Conservation (phyloP, 2,888 invertebrate species). For the Lasius fuliginosus region DNA sequence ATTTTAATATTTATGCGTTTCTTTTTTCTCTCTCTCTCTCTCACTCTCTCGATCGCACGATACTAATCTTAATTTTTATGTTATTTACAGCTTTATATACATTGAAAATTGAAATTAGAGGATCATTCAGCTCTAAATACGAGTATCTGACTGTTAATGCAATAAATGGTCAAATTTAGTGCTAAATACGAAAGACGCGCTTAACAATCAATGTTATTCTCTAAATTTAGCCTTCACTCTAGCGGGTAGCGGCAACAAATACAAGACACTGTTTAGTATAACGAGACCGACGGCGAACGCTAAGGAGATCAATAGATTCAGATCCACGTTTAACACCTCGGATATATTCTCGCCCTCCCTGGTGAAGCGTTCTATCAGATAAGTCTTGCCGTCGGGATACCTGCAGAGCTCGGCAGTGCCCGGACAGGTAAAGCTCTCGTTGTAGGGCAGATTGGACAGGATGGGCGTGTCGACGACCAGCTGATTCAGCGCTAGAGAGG, state of each 20-base stretch:
- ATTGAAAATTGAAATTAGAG: background rate
- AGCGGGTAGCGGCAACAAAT: conserved; percentile 94
- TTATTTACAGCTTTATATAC: conserved; percentile 47
- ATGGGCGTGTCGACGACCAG: conserved; percentile 80
- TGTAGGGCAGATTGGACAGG: conserved; percentile 85
- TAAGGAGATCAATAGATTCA: conserved; percentile 93
- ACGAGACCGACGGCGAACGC: conserved; percentile 94
- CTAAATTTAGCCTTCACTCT: conserved; percentile 96
- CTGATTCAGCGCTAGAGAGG: conserved; percentile 84
- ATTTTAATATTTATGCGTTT: conserved; percentile 18
- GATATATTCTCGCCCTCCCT: conserved; percentile 87
- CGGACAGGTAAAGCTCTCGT: conserved; percentile 87
- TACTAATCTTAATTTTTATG: background rate
- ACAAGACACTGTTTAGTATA: conserved; percentile 94
- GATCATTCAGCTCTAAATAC: background rate
- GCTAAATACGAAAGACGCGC: too few species aligned
- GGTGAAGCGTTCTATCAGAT: conserved; percentile 91
- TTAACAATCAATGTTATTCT: conserved; percentile 87
- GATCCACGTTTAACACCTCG: conserved; percentile 90
- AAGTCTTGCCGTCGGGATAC: conserved; percentile 91
- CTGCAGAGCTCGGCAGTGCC: conserved; percentile 88
- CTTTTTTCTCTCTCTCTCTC: background rate
- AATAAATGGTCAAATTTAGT: background rate
- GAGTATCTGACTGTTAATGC: background rate
- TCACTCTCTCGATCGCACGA: background rate